These are phyloP conservation scores for Hemichromis elongatus DNA, from an alignment of 2,113 vertebrate genomes.

Conservation along the genomic window DNA sequence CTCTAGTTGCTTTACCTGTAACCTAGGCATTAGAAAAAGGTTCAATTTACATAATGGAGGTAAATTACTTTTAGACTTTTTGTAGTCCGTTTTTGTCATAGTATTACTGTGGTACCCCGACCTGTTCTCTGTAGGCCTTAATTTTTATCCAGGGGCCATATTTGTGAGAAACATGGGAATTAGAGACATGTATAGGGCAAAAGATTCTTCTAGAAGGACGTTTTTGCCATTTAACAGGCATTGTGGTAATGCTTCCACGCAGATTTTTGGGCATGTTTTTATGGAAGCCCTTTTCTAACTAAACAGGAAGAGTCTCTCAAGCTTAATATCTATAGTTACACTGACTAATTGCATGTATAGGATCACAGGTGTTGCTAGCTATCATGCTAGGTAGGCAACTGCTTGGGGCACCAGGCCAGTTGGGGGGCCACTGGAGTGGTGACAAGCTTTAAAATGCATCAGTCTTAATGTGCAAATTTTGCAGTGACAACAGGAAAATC, in stretches of 20 bases:
- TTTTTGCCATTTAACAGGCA: background rate
- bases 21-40: background rate
- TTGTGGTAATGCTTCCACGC: background rate
- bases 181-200: accelerated
- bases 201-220: background rate
- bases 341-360: background rate
- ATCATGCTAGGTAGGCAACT: background rate
- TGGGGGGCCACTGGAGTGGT: background rate
- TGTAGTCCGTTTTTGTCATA: background rate
- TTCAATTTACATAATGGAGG: background rate
- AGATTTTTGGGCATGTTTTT: background rate
- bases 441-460: background rate
- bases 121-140: background rate
- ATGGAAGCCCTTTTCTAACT: background rate
- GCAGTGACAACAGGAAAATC: background rate
- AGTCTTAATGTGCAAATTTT: background rate
- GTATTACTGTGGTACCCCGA: background rate
- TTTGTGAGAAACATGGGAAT: background rate
- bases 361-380: background rate
- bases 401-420: background rate
- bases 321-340: background rate
- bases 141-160: background rate
- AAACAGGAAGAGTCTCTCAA: background rate
- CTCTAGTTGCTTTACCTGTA: background rate
- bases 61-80: background rate